phyloP scores from a whole-genome alignment of 2,113 vertebrate species.

The Chaetops frenatus region DNA sequence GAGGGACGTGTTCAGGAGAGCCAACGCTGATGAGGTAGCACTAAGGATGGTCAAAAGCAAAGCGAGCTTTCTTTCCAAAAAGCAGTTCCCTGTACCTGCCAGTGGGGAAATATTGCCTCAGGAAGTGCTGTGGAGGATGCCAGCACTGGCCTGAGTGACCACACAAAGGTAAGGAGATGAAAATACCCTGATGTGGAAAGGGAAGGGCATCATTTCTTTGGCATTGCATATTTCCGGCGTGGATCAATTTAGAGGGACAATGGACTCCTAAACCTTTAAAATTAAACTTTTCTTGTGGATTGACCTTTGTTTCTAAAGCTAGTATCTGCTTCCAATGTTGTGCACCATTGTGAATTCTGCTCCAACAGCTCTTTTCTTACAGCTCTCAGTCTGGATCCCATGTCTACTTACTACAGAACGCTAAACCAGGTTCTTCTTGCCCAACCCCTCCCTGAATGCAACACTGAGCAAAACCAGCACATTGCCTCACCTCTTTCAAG shows the following conservation, averaged over 20 bases:
- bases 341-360: neutral
- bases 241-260: neutral
- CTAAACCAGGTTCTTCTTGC: neutral
- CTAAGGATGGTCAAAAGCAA: neutral
- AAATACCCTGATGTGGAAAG: neutral
- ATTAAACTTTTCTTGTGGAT: neutral
- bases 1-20: neutral
- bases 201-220: slow-evolving; percentile 20
- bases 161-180: neutral
- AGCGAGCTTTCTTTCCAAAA: neutral
- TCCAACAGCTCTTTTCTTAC: neutral
- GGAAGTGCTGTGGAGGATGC: neutral
- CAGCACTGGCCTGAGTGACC: neutral
- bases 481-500: neutral
- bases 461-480: neutral
- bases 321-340: neutral
- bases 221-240: neutral
- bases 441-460: neutral
- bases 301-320: neutral
- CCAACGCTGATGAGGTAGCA: slow-evolving; percentile 48
- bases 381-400: neutral
- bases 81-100: neutral
- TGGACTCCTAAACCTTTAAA: neutral
- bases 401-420: neutral
- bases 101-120: neutral